These are phyloP conservation scores for Drosophila kurseongensis DNA, from an alignment of 1,140 invertebrate genomes.

Conservation along the genomic window DNA sequence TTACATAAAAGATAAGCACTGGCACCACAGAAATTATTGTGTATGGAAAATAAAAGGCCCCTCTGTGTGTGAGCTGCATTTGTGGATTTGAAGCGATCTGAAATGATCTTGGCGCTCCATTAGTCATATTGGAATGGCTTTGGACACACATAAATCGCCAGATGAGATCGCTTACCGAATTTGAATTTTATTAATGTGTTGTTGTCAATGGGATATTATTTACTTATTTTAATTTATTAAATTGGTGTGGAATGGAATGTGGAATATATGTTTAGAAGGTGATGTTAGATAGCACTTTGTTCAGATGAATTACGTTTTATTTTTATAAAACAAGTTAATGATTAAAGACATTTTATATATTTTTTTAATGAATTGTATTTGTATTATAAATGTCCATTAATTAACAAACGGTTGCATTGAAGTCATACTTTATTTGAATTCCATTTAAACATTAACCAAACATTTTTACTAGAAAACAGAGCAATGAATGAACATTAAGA, in stretches of 20 bases:
- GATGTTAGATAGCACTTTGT: slow-evolving; percentile 1
- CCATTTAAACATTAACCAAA: too few relatives aligned
- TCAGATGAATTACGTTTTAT: neutral
- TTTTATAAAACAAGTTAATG: too few relatives aligned
- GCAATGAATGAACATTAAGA: slow-evolving; percentile 1
- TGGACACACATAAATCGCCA: slow-evolving; percentile 33
- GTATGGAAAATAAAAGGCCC: slow-evolving; percentile 13
- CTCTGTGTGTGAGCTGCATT: slow-evolving; percentile 28
- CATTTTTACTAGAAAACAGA: neutral
- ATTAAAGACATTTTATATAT: neutral
- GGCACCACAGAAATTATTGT: slow-evolving; percentile 29
- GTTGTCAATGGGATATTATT: slow-evolving; percentile 11
- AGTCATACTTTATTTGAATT: neutral
- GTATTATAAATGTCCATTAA: too few relatives aligned
- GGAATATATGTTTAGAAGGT: neutral
- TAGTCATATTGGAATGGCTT: slow-evolving; percentile 54
- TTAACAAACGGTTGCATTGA: too few relatives aligned
- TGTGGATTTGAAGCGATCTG: slow-evolving; percentile 28
- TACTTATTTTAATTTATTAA: neutral
- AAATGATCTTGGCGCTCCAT: slow-evolving; percentile 45
- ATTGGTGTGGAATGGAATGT: neutral
- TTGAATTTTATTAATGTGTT: slow-evolving; percentile 18
- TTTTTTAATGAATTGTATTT: neutral
- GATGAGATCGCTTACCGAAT: slow-evolving; percentile 39
- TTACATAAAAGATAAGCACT: slow-evolving; percentile 62